These are phyloP conservation scores for Eurystomus glaucurus DNA, from an alignment of 2,797 vertebrate genomes.

Conservation along the genomic window DNA sequence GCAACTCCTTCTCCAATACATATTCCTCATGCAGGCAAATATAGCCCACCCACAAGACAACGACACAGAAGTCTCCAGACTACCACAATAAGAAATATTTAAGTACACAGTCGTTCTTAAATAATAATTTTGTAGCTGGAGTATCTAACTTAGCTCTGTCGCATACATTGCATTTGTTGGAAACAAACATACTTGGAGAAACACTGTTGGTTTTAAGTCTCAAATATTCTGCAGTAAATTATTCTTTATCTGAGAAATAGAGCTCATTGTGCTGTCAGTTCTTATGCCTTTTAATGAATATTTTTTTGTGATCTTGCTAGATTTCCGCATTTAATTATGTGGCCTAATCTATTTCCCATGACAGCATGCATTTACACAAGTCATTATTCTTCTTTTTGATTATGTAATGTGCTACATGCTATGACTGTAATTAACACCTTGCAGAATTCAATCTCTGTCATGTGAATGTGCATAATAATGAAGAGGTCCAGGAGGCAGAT, in stretches of 20 bases:
- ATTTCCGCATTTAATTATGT: constrained; percentile 55
- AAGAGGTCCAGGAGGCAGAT: background rate
- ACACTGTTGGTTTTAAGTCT: background rate
- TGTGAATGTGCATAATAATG: background rate
- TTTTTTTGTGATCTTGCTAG: constrained; percentile 6
- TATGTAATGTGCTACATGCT: background rate
- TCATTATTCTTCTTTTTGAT: background rate
- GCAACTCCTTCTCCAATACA: background rate
- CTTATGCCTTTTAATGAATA: background rate
- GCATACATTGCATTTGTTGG: background rate
- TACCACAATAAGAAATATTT: background rate
- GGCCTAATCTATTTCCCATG: background rate
- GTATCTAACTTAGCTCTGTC: background rate
- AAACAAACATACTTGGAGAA: background rate
- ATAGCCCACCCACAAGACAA: background rate
- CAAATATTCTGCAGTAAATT: background rate
- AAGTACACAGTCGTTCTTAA: background rate
- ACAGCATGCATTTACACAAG: constrained; percentile 3
- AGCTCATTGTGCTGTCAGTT: background rate
- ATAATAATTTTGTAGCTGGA: background rate
- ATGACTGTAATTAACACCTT: constrained; percentile 3
- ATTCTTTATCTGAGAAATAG: background rate
- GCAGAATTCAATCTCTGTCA: constrained; percentile 7
- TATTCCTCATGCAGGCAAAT: background rate
- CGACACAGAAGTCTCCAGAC: background rate